A percentile compares a stretch with the other conserved stretches of the same genome.
These are phyloP conservation scores for Drosophila mimetica DNA, from an alignment of 2,888 invertebrate species.

Conservation along the genomic window DNA sequence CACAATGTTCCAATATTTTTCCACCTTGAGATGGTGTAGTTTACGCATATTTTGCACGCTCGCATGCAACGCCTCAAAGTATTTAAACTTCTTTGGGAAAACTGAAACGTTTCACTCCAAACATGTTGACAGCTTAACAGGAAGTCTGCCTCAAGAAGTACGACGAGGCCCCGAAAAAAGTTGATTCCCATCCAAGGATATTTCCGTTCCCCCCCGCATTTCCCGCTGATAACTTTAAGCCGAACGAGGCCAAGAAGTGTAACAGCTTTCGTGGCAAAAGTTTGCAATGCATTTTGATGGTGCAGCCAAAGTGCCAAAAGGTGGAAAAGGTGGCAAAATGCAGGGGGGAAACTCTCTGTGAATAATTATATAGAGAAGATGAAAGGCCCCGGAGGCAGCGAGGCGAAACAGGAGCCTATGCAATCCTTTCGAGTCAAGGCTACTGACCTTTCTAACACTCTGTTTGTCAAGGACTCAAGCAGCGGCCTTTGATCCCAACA, in stretches of 20 bases:
- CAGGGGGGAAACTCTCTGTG: conserved; percentile 13
- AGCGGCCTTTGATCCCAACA: conserved; percentile 22
- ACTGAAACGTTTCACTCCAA: conserved; percentile 69
- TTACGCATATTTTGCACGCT: conserved; percentile 15
- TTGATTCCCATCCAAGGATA: conserved; percentile 16
- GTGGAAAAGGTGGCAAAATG: conserved; percentile 32
- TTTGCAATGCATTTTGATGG: conserved; percentile 70
- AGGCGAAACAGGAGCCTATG: conserved; percentile 26
- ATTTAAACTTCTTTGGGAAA: conserved; percentile 42
- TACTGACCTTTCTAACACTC: conserved; percentile 32
- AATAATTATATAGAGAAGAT: conserved; percentile 39
- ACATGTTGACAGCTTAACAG: conserved; percentile 75
- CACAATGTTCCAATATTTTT: neutral
- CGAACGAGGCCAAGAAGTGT: conserved; percentile 47
- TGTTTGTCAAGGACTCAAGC: conserved; percentile 28
- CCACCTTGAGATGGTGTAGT: neutral
- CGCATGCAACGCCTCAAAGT: conserved; percentile 32
- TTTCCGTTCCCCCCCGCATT: neutral
- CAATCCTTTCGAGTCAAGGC: conserved; percentile 40
- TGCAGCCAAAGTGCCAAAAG: conserved; percentile 60
- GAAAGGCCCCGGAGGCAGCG: conserved; percentile 24
- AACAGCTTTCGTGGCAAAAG: conserved; percentile 50
- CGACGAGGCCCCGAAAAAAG: conserved; percentile 20
- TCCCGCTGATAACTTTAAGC: conserved; percentile 55
- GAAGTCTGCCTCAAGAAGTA: conserved; percentile 38